Evolutionary conservation across 1,140 invertebrate genomes (phyloP).

Genomic region (Cylas formicarius): DNA sequence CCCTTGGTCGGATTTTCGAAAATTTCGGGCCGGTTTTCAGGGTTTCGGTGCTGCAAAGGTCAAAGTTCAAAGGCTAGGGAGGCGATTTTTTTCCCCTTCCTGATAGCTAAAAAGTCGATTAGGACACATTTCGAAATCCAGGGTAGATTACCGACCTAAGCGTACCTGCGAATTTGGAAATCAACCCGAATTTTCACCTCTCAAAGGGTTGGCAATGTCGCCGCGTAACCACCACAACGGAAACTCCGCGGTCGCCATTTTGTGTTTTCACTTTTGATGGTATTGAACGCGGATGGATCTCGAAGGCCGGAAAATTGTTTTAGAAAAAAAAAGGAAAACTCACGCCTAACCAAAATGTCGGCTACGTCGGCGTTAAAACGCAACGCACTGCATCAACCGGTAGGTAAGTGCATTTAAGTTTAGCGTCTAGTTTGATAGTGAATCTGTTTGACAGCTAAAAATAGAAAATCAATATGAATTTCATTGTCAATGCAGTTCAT

Average conservation of each 20-base stretch:
- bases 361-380: too few species aligned
- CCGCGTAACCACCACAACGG: slow-evolving; percentile 6
- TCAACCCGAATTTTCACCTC: too few species aligned
- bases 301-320: too few species aligned
- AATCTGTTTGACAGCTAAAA: slow-evolving; percentile 31
- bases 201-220: too few species aligned
- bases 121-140: too few species aligned
- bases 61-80: slow-evolving; percentile 32
- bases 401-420: slow-evolving; percentile 4
- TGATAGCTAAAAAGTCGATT: too few species aligned
- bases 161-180: slow-evolving; percentile 23
- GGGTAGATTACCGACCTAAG: too few species aligned
- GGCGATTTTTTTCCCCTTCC: too few species aligned
- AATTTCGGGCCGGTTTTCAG: not conserved
- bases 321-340: too few species aligned
- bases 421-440: slow-evolving; percentile 26
- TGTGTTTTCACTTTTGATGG: slow-evolving; percentile 43
- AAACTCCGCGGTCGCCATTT: slow-evolving; percentile 35
- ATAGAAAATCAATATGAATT: slow-evolving; percentile 36
- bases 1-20: slow-evolving; percentile 2
- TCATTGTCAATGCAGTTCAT: slow-evolving; percentile 29
- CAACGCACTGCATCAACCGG: slow-evolving; percentile 5
- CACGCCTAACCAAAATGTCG: too few species aligned
- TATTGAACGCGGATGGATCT: slow-evolving; percentile 34
- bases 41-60: slow-evolving; percentile 26